Evolutionary conservation across 2,797 vertebrate species (phyloP).

Genomic region (Amniataba percoides): DNA sequence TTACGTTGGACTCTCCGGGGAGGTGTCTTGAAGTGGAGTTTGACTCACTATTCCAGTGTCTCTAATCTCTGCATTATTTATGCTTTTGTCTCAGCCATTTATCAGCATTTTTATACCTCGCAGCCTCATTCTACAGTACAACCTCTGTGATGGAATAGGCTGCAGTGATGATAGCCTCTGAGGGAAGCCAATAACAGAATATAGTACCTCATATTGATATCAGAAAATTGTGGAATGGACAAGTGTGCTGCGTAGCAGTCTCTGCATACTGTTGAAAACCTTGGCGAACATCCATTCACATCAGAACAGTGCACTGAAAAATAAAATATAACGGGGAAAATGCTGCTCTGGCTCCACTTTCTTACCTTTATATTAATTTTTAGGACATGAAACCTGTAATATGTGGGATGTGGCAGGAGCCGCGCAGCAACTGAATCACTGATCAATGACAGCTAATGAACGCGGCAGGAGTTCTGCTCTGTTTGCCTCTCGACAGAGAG

Average conservation of each 20-base stretch:
- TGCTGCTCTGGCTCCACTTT: conserved; percentile 58
- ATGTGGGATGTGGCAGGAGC: conserved; percentile 60
- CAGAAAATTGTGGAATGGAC: conserved; percentile 60
- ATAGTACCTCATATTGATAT: conserved; percentile 67
- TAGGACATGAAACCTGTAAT: conserved; percentile 61
- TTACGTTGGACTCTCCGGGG: conserved; percentile 62
- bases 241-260: conserved; percentile 57
- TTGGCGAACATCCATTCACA: conserved; percentile 65
- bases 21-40: conserved; percentile 59
- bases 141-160: conserved; percentile 61
- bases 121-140: conserved; percentile 59
- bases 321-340: conserved; percentile 54
- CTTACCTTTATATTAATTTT: conserved; percentile 69
- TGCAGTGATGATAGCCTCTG: conserved; percentile 61
- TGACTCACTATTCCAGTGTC: conserved; percentile 56
- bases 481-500: conserved; percentile 79
- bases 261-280: conserved; percentile 54
- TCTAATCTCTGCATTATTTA: conserved; percentile 73
- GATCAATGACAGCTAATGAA: conserved; percentile 86
- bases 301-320: conserved; percentile 62
- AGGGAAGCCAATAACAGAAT: conserved; percentile 69
- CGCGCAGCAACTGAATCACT: conserved; percentile 74
- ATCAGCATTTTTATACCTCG: conserved; percentile 68
- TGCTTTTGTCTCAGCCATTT: conserved; percentile 76
- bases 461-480: conserved; percentile 80